Evolutionary conservation across 2,888 invertebrate species (phyloP), one percentile per base, ranked within the genome.

Genomic region (Dicycla oo): DNA sequence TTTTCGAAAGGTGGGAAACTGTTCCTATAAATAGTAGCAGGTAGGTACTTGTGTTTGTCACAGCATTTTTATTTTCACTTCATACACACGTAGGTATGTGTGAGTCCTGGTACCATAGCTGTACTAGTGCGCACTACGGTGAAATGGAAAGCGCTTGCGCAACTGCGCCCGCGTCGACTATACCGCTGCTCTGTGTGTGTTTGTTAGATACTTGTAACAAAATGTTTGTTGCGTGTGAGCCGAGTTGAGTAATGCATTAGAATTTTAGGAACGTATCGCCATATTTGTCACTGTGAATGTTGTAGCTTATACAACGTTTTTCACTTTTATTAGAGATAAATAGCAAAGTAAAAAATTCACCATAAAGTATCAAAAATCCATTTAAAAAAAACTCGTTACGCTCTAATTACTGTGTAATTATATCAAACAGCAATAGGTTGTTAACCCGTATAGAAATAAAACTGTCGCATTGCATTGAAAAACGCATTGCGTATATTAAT

Each of bases 141-240:
- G 95, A 95, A 95, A 95, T 93, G 94, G 95, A 95, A 95, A 95
- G 95, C 93, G 92, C 90, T 95, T 95, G 93, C 94, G 94, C 94
- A 95, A 95, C 91, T 57, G 51, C 78, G 77, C 73, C 73, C 67
- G 80, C 80, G 79, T 65, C 56, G 54, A 45, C 73, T 80, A 73
- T 84, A 75, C 82, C 79, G 66, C 47, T 83, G 82, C n/a, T 75
- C 81, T 71, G 68, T 72, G 82, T 72, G 68, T 72, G 65, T 76
- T 81, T 72, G 74, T 81, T 82, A 83, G 78, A 78, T 81, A 80
- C 81, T 71, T 74, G 63, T 80, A 80, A 75, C 82, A 77, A 83
- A 81, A 75, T 72, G 75, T 82, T 82, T 82, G 75, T 81, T 81
- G 81, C 80, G 81, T 81, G 81, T 77, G 75, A 69, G 68, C 63